Evolutionary conservation across 2,888 invertebrate genomes (phyloP).

Genomic region (Doris montereyensis): DNA sequence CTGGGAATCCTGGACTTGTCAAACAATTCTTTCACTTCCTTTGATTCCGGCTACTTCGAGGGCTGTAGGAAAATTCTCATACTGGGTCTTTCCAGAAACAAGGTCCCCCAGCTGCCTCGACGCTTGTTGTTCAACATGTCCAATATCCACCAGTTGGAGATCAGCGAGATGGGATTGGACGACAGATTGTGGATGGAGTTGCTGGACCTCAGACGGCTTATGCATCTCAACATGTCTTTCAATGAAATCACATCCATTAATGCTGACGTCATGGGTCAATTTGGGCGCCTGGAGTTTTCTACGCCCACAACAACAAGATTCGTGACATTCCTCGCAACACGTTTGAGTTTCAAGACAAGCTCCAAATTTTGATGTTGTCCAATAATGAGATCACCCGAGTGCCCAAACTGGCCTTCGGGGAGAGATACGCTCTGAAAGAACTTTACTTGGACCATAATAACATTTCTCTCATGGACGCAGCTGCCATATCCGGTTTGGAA

Average conservation of each 20-base stretch:
- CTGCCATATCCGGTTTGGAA: background rate
- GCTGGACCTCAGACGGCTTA: slow-evolving; percentile 26
- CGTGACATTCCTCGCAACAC: slow-evolving; percentile 33
- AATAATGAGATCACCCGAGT: slow-evolving; percentile 34
- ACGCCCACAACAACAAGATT: slow-evolving; percentile 42
- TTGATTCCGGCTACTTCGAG: slow-evolving; percentile 11
- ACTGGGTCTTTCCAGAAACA: slow-evolving; percentile 42
- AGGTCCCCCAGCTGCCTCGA: slow-evolving; percentile 30
- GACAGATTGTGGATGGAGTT: slow-evolving; percentile 46
- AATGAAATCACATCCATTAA: slow-evolving; percentile 40
- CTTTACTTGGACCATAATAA: slow-evolving; percentile 12
- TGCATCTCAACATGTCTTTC: slow-evolving; percentile 35
- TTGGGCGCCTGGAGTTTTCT: slow-evolving; percentile 35
- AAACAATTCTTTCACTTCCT: slow-evolving; percentile 15
- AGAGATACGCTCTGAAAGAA: background rate
- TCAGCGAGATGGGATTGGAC: slow-evolving; percentile 36
- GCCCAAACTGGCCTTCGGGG: slow-evolving; percentile 15
- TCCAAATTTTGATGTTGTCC: slow-evolving; percentile 42
- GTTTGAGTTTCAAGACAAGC: slow-evolving; percentile 38
- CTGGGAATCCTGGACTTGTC: slow-evolving; percentile 34
- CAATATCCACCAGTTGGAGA: slow-evolving; percentile 35
- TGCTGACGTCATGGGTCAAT: slow-evolving; percentile 34
- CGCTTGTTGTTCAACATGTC: slow-evolving; percentile 29
- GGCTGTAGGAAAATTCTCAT: slow-evolving; percentile 19
- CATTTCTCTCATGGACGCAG: background rate